phyloP scores from a whole-genome alignment of 2,113 vertebrate species.

The Stegastes partitus region DNA sequence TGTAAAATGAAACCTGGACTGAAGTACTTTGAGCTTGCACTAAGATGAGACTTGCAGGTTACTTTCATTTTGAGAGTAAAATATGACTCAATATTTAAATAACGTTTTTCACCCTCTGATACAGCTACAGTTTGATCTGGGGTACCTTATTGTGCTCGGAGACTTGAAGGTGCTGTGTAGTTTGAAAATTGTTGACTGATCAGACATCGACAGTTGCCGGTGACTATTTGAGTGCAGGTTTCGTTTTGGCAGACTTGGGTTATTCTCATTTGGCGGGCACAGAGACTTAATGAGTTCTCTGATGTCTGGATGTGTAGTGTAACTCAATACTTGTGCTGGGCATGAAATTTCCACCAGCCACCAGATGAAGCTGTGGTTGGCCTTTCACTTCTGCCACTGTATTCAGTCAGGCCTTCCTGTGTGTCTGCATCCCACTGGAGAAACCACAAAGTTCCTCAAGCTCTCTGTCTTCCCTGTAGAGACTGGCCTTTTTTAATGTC shows the following conservation, averaged over 20 bases:
- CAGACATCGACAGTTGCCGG: background rate
- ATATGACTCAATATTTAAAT: background rate
- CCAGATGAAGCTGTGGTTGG: background rate
- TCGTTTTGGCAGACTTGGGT: background rate
- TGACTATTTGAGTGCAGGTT: conserved; percentile 1
- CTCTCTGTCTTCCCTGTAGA: background rate
- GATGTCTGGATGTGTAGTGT: conserved; percentile 41
- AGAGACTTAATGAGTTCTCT: conserved; percentile 41
- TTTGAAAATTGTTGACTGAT: background rate
- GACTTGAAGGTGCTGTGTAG: background rate
- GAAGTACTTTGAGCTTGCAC: background rate
- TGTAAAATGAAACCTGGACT: conserved; percentile 10
- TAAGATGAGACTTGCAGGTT: background rate
- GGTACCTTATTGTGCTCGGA: background rate
- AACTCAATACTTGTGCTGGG: conserved; percentile 44
- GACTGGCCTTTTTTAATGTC: background rate
- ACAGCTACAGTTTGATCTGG: background rate
- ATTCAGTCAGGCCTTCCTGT: background rate
- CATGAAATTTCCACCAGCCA: conserved; percentile 43
- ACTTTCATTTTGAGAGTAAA: background rate
- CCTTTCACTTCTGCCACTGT: conserved; percentile 1
- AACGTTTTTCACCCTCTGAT: background rate
- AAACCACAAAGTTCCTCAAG: conserved; percentile 1
- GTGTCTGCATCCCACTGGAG: background rate
- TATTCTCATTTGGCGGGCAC: conserved; percentile 15